Evolutionary conservation across 1,140 invertebrate genomes (phyloP).

Genomic region (Zaprionus davidi): DNA sequence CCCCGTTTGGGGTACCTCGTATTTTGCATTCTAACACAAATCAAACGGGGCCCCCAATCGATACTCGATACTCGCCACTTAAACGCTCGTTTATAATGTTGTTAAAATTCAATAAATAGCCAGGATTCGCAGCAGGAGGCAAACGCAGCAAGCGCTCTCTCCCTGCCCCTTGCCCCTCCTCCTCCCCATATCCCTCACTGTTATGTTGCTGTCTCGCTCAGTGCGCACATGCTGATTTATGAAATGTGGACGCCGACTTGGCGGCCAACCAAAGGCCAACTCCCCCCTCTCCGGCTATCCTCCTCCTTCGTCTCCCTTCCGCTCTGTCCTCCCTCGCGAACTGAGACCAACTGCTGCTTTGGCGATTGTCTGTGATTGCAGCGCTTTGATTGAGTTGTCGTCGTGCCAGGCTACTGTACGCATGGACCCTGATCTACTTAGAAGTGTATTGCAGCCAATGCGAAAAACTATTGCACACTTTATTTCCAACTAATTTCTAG

Average conservation of each 20-base stretch:
- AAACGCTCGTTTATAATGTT: constrained; percentile 82
- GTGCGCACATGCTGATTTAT: constrained; percentile 71
- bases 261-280: constrained; percentile 56
- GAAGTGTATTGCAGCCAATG: not conserved
- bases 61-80: constrained; percentile 68
- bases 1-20: constrained; percentile 44
- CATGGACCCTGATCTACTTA: constrained; percentile 39
- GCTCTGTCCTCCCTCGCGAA: not conserved
- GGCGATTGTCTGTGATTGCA: constrained; percentile 66
- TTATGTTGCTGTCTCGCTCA: not conserved
- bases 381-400: constrained; percentile 73
- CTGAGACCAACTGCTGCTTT: constrained; percentile 39
- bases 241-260: constrained; percentile 72
- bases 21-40: constrained; percentile 79
- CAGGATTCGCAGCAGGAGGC: constrained; percentile 77
- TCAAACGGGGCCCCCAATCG: constrained; percentile 65
- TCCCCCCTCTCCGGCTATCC: not conserved
- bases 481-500: not conserved
- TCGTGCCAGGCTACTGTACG: constrained; percentile 68
- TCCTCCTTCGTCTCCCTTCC: not conserved
- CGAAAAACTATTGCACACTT: not conserved
- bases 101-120: constrained; percentile 82
- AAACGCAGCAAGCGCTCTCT: constrained; percentile 27
- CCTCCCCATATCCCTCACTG: not conserved
- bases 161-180: not conserved